A percentile compares a stretch with the other conserved stretches of the same genome.
Evolutionary conservation across 2,113 vertebrate genomes (phyloP).

Genomic region (Callipepla californica): DNA sequence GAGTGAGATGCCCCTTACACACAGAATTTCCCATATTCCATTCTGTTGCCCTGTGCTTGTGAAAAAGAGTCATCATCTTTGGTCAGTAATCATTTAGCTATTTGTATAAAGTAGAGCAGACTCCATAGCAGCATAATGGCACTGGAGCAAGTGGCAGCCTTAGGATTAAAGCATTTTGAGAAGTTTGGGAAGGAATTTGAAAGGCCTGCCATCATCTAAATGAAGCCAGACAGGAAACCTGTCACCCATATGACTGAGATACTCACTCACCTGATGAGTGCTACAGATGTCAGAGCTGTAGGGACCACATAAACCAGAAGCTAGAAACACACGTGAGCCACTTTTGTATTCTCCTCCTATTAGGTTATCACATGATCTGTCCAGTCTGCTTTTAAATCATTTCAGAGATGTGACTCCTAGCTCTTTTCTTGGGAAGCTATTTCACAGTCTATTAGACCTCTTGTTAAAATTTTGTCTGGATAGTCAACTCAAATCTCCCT

Average conservation of each 20-base stretch:
- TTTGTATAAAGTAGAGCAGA: not conserved
- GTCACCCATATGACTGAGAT: not conserved
- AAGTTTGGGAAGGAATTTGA: not conserved
- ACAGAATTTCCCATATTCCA: not conserved
- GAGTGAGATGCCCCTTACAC: not conserved
- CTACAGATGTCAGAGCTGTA: not conserved
- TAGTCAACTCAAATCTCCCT: constrained; percentile 10
- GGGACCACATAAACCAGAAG: not conserved
- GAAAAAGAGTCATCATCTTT: not conserved
- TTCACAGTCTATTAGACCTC: constrained; percentile 61
- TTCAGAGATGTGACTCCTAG: constrained; percentile 37
- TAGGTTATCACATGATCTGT: not conserved
- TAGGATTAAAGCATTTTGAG: not conserved
- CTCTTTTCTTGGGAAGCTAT: constrained; percentile 54
- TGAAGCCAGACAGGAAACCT: not conserved
- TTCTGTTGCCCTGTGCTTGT: not conserved
- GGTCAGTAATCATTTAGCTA: not conserved
- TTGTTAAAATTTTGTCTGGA: constrained; percentile 60
- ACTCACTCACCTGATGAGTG: not conserved
- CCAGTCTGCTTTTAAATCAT: constrained; percentile 47
- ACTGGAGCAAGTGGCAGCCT: not conserved
- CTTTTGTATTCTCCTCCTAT: not conserved
- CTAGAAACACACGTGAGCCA: not conserved
- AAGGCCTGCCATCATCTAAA: not conserved
- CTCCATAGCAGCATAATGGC: no score